Base-by-base conservation (phyloP, 2,797 vertebrate genomes). In the Micrastur ruficollis region DNA sequence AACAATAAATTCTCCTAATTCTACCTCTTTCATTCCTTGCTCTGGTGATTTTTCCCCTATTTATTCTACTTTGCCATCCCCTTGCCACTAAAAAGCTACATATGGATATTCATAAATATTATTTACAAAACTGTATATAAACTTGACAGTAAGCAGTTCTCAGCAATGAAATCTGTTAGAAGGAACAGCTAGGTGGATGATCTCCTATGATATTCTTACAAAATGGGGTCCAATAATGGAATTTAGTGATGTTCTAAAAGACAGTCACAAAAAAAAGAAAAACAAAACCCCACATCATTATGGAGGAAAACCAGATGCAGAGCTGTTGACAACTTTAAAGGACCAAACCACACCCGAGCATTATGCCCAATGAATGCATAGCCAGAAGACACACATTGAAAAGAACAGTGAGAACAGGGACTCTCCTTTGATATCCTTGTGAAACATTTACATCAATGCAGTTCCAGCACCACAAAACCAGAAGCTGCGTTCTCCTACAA, bases 151-250 rank as follows among this genome's bases (percentile, higher is more conserved):
- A 66, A 83, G 31, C 44, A 38, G 56, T 88, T 36, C 38, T 95
- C 65, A 78, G 47, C 47, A 92, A 94, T 81, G 63, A 93, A 85
- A 56, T 40, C 32, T 66, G 12, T 29, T 18, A 55, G 44, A 86
- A 67, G 29, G 19, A 93, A 61, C 53, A 87, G 61, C 13, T n/a
- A 74, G 63, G 21, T 40, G 17, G 40, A 59, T 40, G 27, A 55
- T 26, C 8, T 72, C 50, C 50, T 50, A 12, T 4, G 6, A 47
- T 13, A 6, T 18, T 76, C 50, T 80, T 58, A 63, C 11, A 52
- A 71, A 31, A 56, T 2, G 2, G 21, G 32, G 61, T 31, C 7
- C 3, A 1, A 9, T 32, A n/a, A 50, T 0, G 0, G 16, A 66
- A 62, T 65, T 26, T 20, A 89, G 13, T 36, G 5, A 55, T 4